Percentiles rank a stretch among this genome's conserved stretches.
These are phyloP conservation scores for Camelus dromedarius DNA, from an alignment of 2,113 vertebrate species.

Conservation along the genomic window DNA sequence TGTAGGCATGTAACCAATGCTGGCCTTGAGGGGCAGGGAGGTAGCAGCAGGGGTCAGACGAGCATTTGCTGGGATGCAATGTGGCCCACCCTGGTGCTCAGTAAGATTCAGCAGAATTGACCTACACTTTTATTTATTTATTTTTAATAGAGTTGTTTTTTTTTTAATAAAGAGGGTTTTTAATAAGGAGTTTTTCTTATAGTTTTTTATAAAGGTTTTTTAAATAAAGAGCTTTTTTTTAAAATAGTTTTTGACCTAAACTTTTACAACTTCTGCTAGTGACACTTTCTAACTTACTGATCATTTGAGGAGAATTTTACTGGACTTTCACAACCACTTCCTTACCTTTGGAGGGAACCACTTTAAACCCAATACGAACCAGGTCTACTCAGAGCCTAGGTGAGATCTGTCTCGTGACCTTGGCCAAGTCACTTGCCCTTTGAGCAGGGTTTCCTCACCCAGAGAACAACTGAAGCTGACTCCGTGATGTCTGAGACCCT, in stretches of 20 bases:
- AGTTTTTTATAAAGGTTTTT: no score
- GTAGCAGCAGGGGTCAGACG: not conserved
- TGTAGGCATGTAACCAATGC: accelerated
- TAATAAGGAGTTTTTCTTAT: no score
- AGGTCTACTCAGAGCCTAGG: not conserved
- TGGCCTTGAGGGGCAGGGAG: not conserved
- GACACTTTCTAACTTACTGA: not conserved
- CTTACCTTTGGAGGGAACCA: not conserved
- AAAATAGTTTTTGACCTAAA: not conserved
- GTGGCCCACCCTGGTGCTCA: not conserved
- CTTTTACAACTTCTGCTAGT: not conserved
- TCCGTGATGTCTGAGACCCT: not conserved
- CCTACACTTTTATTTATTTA: not conserved
- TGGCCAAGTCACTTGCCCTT: not conserved
- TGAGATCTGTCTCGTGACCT: not conserved
- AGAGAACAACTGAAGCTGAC: not conserved
- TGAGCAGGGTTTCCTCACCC: not conserved
- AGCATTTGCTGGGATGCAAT: not conserved
- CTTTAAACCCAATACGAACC: not conserved
- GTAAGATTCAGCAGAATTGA: not conserved
- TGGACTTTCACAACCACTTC: not conserved
- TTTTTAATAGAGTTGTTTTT: no score
- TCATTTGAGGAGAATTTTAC: not conserved
- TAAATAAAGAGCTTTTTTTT: no score
- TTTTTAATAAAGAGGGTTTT: no score